Evolutionary conservation across 1,140 invertebrate species (phyloP).

Genomic region (Drosophila dunni): DNA sequence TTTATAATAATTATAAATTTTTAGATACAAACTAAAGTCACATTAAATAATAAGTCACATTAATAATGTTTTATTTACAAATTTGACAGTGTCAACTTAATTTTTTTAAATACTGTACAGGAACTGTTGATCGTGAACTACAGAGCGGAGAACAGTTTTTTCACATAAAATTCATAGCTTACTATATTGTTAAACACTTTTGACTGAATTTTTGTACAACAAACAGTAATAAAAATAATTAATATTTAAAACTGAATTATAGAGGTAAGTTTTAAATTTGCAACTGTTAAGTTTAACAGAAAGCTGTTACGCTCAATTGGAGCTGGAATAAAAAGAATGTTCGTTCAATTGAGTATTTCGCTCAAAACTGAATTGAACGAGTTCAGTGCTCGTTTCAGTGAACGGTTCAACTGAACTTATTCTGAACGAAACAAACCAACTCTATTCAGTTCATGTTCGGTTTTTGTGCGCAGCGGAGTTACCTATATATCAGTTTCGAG

Average conservation of each 20-base stretch:
- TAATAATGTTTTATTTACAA: too few relatives aligned
- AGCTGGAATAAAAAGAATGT: background rate
- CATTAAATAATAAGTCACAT: too few relatives aligned
- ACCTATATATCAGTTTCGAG: constrained; percentile 24
- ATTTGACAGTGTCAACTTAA: background rate
- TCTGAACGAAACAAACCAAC: background rate
- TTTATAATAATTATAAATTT: too few relatives aligned
- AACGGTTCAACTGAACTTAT: constrained; percentile 1
- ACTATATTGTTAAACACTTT: too few relatives aligned
- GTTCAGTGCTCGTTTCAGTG: background rate
- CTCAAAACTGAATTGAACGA: background rate
- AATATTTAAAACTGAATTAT: background rate
- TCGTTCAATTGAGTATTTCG: background rate
- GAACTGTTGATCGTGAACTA: background rate
- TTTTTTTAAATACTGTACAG: background rate
- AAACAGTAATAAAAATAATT: too few relatives aligned
- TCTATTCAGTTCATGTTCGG: constrained; percentile 45
- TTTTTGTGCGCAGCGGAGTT: constrained; percentile 47
- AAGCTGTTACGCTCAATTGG: background rate
- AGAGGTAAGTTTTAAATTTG: background rate
- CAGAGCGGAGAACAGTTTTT: too few relatives aligned
- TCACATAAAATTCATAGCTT: background rate
- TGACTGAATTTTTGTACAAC: too few relatives aligned
- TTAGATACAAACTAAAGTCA: too few relatives aligned
- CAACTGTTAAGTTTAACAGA: background rate